Conservation (phyloP, 2,113 vertebrate species). For the Haplotaxodon microlepis region DNA sequence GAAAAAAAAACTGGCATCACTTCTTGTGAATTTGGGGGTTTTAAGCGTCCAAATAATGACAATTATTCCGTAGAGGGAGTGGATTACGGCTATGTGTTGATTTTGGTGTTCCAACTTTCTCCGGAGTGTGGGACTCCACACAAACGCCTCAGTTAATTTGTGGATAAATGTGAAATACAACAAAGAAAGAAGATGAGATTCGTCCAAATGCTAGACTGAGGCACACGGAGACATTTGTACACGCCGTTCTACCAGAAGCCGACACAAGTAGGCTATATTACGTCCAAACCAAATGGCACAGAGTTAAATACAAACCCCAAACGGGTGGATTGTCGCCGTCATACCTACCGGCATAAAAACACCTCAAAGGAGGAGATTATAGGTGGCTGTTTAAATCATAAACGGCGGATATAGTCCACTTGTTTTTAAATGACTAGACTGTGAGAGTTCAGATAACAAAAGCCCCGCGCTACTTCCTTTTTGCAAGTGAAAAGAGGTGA, state of each 20-base stretch:
- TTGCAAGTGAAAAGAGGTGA: slow-evolving; percentile 67
- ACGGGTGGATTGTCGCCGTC: background rate
- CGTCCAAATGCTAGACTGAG: background rate
- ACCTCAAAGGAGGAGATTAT: slow-evolving; percentile 26
- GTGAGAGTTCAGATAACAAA: slow-evolving; percentile 68
- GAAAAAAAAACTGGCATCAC: background rate
- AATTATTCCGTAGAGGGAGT: background rate
- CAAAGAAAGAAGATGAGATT: background rate
- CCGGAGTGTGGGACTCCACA: background rate
- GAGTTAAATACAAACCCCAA: background rate
- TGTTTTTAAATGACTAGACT: slow-evolving; percentile 62
- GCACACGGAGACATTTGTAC: background rate
- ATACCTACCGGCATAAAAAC: slow-evolving; percentile 7
- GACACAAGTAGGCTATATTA: background rate
- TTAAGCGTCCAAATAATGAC: background rate
- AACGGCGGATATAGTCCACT: slow-evolving; percentile 65
- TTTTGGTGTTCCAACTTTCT: background rate
- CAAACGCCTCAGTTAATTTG: background rate
- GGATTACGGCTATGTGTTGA: background rate
- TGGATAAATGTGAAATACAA: background rate
- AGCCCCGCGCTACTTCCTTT: slow-evolving; percentile 67
- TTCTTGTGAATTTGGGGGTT: background rate
- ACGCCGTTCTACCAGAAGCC: background rate
- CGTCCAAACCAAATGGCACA: slow-evolving; percentile 24
- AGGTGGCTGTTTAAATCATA: slow-evolving; percentile 56